phyloP scores from a whole-genome alignment of 1,140 invertebrate species.

The Apis dorsata region DNA sequence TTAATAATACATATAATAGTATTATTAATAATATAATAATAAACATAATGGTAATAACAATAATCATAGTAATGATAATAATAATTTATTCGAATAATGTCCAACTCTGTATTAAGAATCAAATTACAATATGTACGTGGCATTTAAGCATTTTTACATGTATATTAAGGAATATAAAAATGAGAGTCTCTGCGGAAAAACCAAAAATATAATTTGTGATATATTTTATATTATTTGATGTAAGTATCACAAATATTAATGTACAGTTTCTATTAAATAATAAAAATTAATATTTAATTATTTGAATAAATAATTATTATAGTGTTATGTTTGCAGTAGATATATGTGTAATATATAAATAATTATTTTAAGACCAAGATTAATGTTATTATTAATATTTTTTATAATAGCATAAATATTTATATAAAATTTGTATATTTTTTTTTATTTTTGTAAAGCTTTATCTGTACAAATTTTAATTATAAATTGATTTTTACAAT shows the following conservation, averaged over 20 bases:
- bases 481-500: background rate
- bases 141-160: conserved; percentile 50
- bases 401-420: conserved; percentile 6
- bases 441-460: background rate
- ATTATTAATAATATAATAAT: conserved; percentile 10
- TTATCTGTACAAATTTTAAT: background rate
- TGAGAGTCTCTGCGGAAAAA: conserved; percentile 50
- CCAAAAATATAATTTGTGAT: conserved; percentile 1
- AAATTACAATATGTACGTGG: conserved; percentile 46
- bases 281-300: background rate
- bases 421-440: background rate
- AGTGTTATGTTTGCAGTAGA: conserved; percentile 1
- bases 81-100: conserved; percentile 52
- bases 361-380: no score
- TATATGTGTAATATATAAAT: background rate
- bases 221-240: background rate
- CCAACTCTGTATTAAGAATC: conserved; percentile 45
- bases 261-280: background rate
- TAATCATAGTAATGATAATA: conserved; percentile 12
- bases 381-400: conserved; percentile 2
- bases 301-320: conserved; percentile 27
- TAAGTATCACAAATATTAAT: background rate
- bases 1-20: conserved; percentile 20
- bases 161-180: conserved; percentile 46
- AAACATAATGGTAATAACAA: background rate